Evolutionary conservation across 2,113 vertebrate genomes (phyloP).

Genomic region (Thunnus thynnus): DNA sequence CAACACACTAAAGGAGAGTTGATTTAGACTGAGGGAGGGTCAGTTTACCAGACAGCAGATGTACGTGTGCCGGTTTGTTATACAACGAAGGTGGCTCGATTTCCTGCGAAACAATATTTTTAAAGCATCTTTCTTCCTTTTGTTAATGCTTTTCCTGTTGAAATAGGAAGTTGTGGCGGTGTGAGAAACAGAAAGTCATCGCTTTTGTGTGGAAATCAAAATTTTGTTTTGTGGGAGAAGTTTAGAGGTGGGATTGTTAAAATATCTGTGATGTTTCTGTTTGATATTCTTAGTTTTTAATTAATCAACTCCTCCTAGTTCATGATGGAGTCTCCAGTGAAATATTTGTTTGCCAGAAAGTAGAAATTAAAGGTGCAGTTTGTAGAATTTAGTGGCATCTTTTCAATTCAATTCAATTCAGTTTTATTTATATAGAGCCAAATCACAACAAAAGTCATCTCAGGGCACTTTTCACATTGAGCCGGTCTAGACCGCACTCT

Average conservation of each 20-base stretch:
- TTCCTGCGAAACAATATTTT: background rate
- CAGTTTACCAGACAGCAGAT: background rate
- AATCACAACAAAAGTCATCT: too few species aligned
- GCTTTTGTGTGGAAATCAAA: conserved; percentile 4
- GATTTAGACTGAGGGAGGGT: conserved; percentile 4
- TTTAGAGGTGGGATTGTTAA: background rate
- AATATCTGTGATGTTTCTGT: background rate
- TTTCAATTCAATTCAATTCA: too few species aligned
- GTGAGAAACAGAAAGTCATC: conserved; percentile 2
- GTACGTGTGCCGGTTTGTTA: background rate
- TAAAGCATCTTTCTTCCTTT: conserved; percentile 1
- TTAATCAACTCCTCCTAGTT: too few species aligned
- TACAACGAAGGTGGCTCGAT: too few species aligned
- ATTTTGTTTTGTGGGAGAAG: background rate
- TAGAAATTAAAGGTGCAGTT: too few species aligned
- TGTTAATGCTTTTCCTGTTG: conserved; percentile 15
- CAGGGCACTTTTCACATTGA: too few species aligned
- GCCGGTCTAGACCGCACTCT: too few species aligned
- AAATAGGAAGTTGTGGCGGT: background rate
- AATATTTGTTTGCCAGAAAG: too few species aligned
- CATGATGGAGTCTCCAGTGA: too few species aligned
- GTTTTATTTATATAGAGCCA: too few species aligned
- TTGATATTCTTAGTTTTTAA: background rate
- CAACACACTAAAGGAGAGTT: background rate
- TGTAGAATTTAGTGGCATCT: too few species aligned